Base-by-base conservation (phyloP, 2,113 vertebrate species). In the Melanerpes formicivorus region DNA sequence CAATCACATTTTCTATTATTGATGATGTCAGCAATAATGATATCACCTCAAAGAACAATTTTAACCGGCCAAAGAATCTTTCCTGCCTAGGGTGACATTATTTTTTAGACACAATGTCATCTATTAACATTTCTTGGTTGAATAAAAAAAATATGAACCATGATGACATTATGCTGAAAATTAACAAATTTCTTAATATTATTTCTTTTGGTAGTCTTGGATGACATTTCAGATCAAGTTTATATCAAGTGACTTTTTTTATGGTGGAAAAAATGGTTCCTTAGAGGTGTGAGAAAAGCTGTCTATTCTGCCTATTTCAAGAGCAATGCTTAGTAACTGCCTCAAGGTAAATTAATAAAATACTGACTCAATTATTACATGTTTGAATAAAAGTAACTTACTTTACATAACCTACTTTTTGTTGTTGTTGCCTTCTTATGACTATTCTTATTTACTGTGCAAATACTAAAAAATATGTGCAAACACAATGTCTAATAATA, bases 81-180 rank as follows among this genome's bases (percentile, higher is more conserved):
- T 96, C 86, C 92, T 96, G 71, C 77, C 14, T 90, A 77, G 71
- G 87, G 63, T 96, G 93, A 95, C 87, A 96, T 96, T 97, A 96
- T 96, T 25, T 96, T 26, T 94, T 83, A 96, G 96, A 97, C 80
- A 78, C 93, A 69, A 97, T 97, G 91, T 97, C 94, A 97, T 95
- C 80, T 93, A 74, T 67, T 94, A 93, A 86, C 52, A 95, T 97
- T 96, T 94, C 76, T 96, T 88, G 69, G 80, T 89, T 87, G 62
- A 97, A 91, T 84, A 81, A 94, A 83, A 83, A 96, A 97, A 96
- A 97, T 94, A 94, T 85, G 80, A 96, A 95, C 67, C 74, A 74
- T 92, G 95, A 92, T 96, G 91, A 96, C 4, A 6, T 96, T 93
- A 96, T 88, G 37, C 14, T 83, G 88, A 97, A 96, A 88, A 96